A percentile compares a stretch with the other conserved stretches of the same genome.
phyloP scores from a whole-genome alignment of 2,888 invertebrate genomes.

The Ennomos erosarius region DNA sequence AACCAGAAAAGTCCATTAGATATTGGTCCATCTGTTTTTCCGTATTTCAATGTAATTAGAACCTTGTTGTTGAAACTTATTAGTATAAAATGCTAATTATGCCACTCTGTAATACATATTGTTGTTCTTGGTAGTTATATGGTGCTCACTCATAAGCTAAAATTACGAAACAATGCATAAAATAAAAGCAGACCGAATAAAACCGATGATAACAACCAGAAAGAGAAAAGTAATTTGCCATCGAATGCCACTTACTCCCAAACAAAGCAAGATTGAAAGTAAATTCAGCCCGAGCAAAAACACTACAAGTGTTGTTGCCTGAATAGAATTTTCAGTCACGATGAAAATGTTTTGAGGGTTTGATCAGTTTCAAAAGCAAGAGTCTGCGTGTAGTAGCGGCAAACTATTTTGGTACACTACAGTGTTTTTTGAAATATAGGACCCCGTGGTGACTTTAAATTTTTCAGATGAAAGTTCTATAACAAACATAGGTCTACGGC shows the following conservation, averaged over 20 bases:
- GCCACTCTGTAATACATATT: too few relatives aligned
- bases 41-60: slow-evolving; percentile 28
- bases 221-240: slow-evolving; percentile 10
- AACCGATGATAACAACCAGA: slow-evolving; percentile 2
- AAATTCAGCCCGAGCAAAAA: slow-evolving; percentile 17
- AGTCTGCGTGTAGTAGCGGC: too few relatives aligned
- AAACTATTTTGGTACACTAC: too few relatives aligned
- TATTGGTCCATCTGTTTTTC: slow-evolving; percentile 37
- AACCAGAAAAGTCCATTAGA: slow-evolving; percentile 67
- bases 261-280: slow-evolving; percentile 23
- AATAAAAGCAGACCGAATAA: not conserved
- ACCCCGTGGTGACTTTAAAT: too few relatives aligned
- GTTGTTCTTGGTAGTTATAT: not conserved
- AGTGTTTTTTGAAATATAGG: too few relatives aligned
- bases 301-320: not conserved
- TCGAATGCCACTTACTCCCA: slow-evolving; percentile 12
- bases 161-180: not conserved
- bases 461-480: too few relatives aligned
- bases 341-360: too few relatives aligned
- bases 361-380: too few relatives aligned
- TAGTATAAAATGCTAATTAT: not conserved
- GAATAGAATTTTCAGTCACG: not conserved
- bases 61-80: not conserved
- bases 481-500: too few relatives aligned
- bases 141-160: not conserved